Base-by-base conservation (phyloP, 1,140 invertebrate genomes). In the Telenomus remus region DNA sequence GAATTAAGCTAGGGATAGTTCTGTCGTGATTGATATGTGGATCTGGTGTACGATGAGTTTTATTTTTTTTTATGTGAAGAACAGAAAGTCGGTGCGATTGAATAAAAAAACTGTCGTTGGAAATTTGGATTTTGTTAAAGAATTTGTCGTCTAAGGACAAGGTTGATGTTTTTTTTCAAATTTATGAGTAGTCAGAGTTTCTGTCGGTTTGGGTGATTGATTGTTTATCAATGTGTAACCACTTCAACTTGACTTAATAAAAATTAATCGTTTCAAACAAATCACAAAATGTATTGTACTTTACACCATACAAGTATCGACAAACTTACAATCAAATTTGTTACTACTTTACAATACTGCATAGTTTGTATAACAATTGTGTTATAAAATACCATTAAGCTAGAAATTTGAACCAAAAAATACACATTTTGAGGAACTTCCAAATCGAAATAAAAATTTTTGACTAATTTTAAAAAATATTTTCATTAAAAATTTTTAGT, bases 1-100 rank as follows among this genome's bases (percentile, higher is more conserved):
- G 60, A 68, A 4, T 64, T 53, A 75, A 75, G 72, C 72, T n/a
- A 59, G 59, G 65, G 59, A 64, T 16, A 43, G 39, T 68, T 47
- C 57, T 33, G 57, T 15, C 48, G 55, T 73, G 61, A 13, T 59
- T 27, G 19, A 27, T 27, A 27, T 27, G 19, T 27, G 19, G 6
- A 27, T 6, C 19, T 56, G 70, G 70, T 55, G 63, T 61, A 55
- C 15, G 11, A 60, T 73, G 70, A 54, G 60, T 56, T n/a, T n/a
- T n/a, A n/a, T n/a, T n/a, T n/a, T n/a, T n/a, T n/a, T n/a, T n/a
- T n/a, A n/a, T 9, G 53, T 64, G 59, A 63, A 3, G 34, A 61
- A 50, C 39, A 71, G 33, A 72, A 72, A 57, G 51, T 71, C 46
- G 35, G 37, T 60, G 56, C 33, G 37, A n/a, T 39, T 39, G 9